Percentiles rank a stretch among this genome's conserved stretches.
Evolutionary conservation across 2,113 vertebrate species (phyloP).

Genomic region (Poeciliopsis prolifica): DNA sequence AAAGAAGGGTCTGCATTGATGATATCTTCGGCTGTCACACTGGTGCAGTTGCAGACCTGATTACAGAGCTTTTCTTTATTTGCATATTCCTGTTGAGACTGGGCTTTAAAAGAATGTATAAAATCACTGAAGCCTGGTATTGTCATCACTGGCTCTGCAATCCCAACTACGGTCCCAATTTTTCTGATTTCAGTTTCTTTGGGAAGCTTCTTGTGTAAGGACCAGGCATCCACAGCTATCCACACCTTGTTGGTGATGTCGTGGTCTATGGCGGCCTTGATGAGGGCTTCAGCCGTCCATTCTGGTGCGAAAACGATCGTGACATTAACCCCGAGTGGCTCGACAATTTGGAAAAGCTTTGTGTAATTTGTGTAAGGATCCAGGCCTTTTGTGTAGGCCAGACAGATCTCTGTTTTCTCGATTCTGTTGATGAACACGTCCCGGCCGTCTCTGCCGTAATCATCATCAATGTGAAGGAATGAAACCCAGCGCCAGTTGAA

Average conservation of each 20-base stretch:
- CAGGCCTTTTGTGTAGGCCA: constrained; percentile 77
- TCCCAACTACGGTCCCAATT: constrained; percentile 79
- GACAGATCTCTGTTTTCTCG: constrained; percentile 56
- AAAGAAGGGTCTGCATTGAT: constrained; percentile 32
- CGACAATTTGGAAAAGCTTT: constrained; percentile 62
- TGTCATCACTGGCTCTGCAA: constrained; percentile 56
- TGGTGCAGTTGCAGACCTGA: constrained; percentile 72
- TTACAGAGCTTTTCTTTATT: constrained; percentile 50
- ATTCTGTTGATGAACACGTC: constrained; percentile 67
- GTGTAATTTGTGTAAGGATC: not conserved
- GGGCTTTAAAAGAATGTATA: constrained; percentile 36
- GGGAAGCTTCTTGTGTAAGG: constrained; percentile 61
- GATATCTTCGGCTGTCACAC: constrained; percentile 3
- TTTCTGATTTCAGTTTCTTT: constrained; percentile 66
- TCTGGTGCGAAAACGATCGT: constrained; percentile 70
- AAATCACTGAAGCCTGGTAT: constrained; percentile 75
- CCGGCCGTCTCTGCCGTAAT: constrained; percentile 69
- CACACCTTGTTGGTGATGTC: constrained; percentile 83
- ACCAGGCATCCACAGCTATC: constrained; percentile 85
- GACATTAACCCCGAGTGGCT: constrained; percentile 45
- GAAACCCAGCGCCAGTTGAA: constrained; percentile 88
- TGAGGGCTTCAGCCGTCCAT: constrained; percentile 50
- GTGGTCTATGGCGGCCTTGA: constrained; percentile 72
- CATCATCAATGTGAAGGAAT: constrained; percentile 71
- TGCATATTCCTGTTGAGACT: not conserved